Evolutionary conservation across 2,797 vertebrate genomes (phyloP).

Genomic region (Psittacula derbiana): DNA sequence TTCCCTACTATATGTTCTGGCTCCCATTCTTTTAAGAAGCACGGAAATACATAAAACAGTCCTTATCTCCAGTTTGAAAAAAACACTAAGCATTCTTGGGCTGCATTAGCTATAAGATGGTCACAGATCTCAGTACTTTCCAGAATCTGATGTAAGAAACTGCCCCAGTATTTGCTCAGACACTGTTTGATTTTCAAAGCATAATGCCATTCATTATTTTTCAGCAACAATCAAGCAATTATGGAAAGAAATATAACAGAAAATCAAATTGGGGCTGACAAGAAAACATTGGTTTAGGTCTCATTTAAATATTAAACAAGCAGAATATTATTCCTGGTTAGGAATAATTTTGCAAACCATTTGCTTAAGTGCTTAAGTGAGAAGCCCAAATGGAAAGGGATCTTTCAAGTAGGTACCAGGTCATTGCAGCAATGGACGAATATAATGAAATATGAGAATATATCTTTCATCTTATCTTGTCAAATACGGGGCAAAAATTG

Average conservation of each 20-base stretch:
- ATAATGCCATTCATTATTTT: neutral
- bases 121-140: neutral
- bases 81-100: neutral
- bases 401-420: neutral
- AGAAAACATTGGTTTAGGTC: neutral
- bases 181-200: neutral
- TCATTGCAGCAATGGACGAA: neutral
- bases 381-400: neutral
- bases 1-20: neutral
- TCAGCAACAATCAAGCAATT: neutral
- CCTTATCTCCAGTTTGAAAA: neutral
- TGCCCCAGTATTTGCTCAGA: neutral
- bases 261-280: neutral
- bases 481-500: neutral
- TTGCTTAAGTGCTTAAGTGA: neutral
- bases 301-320: neutral
- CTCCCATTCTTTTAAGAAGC: neutral
- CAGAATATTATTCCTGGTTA: constrained; percentile 5
- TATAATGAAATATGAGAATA: neutral
- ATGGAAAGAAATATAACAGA: neutral
- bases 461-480: neutral
- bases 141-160: neutral
- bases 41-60: neutral
- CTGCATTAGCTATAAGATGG: neutral
- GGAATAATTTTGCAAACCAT: neutral